Evolutionary conservation across 2,888 invertebrate genomes (phyloP), one percentile per base, ranked within the genome.

Genomic region (Dryococelus australis): DNA sequence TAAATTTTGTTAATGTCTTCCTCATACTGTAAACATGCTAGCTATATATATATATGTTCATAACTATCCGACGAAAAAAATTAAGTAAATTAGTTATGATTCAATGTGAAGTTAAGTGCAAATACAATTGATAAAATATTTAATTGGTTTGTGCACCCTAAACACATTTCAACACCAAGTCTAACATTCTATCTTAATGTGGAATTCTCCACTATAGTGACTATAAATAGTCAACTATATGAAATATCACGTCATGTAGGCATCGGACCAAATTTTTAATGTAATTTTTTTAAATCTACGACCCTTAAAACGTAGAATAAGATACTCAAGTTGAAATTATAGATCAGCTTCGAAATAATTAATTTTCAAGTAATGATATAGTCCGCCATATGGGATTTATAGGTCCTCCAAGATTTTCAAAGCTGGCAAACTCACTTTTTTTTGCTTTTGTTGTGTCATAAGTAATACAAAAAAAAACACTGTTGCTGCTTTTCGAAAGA

Each of bases 351-450:
- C n/a, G n/a, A n/a, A n/a, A n/a, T n/a, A n/a, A n/a, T n/a, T n/a
- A n/a, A n/a, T n/a, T 35, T 35, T 35, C 35, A 35, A 35, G 4
- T 35, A 35, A 35, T 35, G 1, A 35, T 35, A 35, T 35, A 35
- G 35, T 35, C 35, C 35, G 35, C 65, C 65, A 65, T 65, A 65
- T 65, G 6, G 6, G 16, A 65, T 24, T 65, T 65, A 8, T 65
- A 24, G 65, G 65, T 65, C 65, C 65, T 65, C 65, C 65, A 65
- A n/a, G 65, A 24, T 65, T 65, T 65, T 65, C n/a, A 65, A 65
- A 20, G 65, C n/a, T 65, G n/a, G 65, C 10, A 65, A 65, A 65
- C 65, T 65, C 65, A 65, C 16, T 65, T 65, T n/a, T n/a, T n/a
- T n/a, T 65, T 65, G 65, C 65, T 16, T 65, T 65, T 1, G 20